Conservation (phyloP, 2,797 vertebrate species). For the Micropoecilia bifurca region DNA sequence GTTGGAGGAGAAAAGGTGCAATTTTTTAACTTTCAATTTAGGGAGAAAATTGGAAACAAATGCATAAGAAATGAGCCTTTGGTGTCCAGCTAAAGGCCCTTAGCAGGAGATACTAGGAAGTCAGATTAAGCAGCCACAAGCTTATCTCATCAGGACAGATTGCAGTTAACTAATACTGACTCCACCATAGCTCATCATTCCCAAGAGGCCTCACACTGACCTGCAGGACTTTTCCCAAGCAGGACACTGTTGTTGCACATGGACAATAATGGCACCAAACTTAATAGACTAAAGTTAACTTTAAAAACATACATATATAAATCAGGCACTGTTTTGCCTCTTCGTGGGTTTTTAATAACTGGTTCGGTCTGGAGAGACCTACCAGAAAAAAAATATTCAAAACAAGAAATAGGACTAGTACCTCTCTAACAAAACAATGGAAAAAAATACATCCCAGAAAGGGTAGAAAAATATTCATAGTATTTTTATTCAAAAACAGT, state of each 20-base stretch:
- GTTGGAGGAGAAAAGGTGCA: background rate
- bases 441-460: background rate
- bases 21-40: background rate
- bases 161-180: slow-evolving; percentile 39
- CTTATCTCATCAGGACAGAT: slow-evolving; percentile 65
- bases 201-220: slow-evolving; percentile 14
- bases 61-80: background rate
- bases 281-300: background rate
- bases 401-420: background rate
- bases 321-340: background rate
- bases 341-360: background rate
- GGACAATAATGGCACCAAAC: background rate
- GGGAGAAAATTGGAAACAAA: background rate
- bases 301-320: background rate
- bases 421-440: background rate
- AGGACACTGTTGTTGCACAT: background rate
- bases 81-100: background rate
- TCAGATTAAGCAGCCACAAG: slow-evolving; percentile 34
- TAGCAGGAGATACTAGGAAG: slow-evolving; percentile 39
- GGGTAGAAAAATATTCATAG: background rate
- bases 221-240: slow-evolving; percentile 11
- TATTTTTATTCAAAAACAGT: background rate
- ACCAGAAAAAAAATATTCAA: background rate
- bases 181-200: slow-evolving; percentile 9
- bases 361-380: background rate